phyloP scores from a whole-genome alignment of 2,113 vertebrate genomes.

The Ailurus styani region DNA sequence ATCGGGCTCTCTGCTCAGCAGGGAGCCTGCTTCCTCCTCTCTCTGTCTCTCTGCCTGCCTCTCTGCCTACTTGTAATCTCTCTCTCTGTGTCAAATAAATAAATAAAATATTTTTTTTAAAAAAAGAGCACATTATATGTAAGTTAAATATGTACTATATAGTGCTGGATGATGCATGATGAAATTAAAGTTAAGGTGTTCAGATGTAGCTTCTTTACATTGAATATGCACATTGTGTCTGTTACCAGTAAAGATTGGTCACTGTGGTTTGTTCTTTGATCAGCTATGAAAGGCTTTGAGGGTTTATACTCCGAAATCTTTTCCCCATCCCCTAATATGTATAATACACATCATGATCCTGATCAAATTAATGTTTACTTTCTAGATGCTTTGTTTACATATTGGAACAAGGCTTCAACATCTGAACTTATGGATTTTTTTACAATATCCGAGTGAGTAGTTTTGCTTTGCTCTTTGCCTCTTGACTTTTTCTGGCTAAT shows the following conservation, averaged over 20 bases:
- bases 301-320: background rate
- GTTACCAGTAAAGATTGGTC: background rate
- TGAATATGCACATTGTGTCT: background rate
- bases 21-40: no score
- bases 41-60: no score
- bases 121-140: background rate
- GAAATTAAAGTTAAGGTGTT: background rate
- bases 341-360: background rate
- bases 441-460: conserved; percentile 94
- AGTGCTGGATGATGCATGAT: background rate
- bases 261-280: background rate
- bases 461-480: background rate
- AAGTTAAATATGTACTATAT: background rate
- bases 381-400: conserved; percentile 95
- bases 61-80: no score
- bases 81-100: no score
- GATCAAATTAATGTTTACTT: conserved; percentile 50
- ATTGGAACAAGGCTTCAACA: conserved; percentile 96
- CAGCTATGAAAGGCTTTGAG: background rate
- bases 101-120: no score
- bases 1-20: no score
- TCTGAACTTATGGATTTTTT: conserved; percentile 98
- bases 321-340: background rate
- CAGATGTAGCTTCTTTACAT: background rate
- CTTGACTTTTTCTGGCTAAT: background rate